Conservation (phyloP, 2,888 invertebrate genomes). For the Aphidoletes aphidimyza region DNA sequence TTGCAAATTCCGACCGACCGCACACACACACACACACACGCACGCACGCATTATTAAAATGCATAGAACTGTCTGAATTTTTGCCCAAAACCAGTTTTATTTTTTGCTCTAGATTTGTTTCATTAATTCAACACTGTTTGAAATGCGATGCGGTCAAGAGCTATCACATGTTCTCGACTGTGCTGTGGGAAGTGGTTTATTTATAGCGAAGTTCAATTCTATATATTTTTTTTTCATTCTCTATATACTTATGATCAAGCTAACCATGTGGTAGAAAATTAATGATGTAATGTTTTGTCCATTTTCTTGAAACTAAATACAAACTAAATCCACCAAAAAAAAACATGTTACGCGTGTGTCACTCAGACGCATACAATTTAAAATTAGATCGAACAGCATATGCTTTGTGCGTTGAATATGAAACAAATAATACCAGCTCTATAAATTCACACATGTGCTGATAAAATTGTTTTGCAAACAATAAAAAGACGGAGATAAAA, state of each 20-base stretch:
- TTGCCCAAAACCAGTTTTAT: not conserved
- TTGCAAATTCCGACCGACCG: too few relatives aligned
- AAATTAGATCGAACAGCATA: too few relatives aligned
- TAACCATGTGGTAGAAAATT: not conserved
- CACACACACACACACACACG: too few relatives aligned
- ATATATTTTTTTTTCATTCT: not conserved
- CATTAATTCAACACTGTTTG: not conserved
- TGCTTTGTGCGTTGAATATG: too few relatives aligned
- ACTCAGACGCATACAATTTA: too few relatives aligned
- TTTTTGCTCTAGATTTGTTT: not conserved
- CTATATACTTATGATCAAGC: not conserved
- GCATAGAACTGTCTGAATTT: not conserved
- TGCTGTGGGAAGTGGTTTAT: not conserved
- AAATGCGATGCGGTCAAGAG: not conserved
- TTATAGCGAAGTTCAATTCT: not conserved
- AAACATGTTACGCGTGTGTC: too few relatives aligned
- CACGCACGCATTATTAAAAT: too few relatives aligned
- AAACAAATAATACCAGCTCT: too few relatives aligned
- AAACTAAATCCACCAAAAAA: not conserved
- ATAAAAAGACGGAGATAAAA: too few relatives aligned
- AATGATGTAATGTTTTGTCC: not conserved
- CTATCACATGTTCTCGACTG: constrained; percentile 15
- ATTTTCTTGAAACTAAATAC: not conserved
- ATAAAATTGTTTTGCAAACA: too few relatives aligned
- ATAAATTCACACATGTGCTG: too few relatives aligned